These are phyloP conservation scores for Telmatherina bonti DNA, from an alignment of 2,797 vertebrate species.

Conservation along the genomic window DNA sequence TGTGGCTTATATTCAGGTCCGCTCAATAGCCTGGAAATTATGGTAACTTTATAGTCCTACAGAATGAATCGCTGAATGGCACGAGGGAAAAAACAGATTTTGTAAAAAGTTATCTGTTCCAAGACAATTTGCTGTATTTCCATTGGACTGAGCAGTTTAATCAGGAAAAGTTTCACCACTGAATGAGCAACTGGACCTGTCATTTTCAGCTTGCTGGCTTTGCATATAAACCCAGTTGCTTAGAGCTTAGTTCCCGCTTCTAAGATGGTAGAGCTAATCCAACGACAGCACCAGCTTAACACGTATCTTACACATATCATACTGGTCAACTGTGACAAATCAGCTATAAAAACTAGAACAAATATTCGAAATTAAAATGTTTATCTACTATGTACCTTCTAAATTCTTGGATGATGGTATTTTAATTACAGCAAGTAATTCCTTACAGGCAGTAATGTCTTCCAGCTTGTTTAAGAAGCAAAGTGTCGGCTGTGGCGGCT, in stretches of 20 bases:
- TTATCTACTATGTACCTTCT: background rate
- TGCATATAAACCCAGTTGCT: background rate
- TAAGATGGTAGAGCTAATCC: background rate
- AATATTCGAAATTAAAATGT: background rate
- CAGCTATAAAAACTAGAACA: background rate
- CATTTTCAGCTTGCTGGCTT: background rate
- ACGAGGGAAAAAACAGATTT: no score
- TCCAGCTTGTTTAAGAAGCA: constrained; percentile 3
- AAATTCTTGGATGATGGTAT: background rate
- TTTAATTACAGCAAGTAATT: background rate
- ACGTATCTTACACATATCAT: background rate
- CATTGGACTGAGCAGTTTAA: no score
- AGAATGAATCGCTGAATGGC: no score
- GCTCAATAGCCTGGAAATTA: no score
- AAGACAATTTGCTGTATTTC: no score
- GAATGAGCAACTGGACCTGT: no score
- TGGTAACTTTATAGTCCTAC: no score
- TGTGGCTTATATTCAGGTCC: no score
- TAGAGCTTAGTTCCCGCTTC: background rate
- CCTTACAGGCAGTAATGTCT: background rate
- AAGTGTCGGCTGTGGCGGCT: background rate
- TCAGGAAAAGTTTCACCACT: no score
- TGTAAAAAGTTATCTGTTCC: no score
- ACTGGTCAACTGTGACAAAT: background rate
- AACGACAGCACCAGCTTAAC: background rate